A percentile compares a stretch with the other conserved stretches of the same genome.
These are phyloP conservation scores for Enoplosus armatus DNA, from an alignment of 2,797 vertebrate genomes.

Conservation along the genomic window DNA sequence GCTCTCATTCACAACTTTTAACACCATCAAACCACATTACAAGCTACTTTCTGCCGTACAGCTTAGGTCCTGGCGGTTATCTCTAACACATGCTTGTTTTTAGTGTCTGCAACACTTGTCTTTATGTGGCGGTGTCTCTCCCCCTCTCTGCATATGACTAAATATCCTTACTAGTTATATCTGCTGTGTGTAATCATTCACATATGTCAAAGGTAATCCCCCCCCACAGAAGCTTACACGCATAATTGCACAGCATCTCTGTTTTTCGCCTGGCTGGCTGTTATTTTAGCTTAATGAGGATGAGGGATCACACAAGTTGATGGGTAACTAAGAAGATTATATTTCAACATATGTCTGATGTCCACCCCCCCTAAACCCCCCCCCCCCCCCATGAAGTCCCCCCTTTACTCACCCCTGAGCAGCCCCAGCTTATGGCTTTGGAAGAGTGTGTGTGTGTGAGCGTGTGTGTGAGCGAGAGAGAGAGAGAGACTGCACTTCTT, in stretches of 20 bases:
- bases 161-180: neutral
- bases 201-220: constrained; percentile 42
- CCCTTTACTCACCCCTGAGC: constrained; percentile 36
- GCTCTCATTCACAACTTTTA: constrained; percentile 20
- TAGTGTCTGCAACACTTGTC: neutral
- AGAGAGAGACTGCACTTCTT: constrained; percentile 17
- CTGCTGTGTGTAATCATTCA: neutral
- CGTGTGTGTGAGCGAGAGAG: constrained; percentile 19
- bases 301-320: constrained; percentile 76
- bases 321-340: constrained; percentile 82
- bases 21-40: neutral
- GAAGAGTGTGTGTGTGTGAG: constrained; percentile 15
- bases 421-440: constrained; percentile 46
- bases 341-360: constrained; percentile 78
- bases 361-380: constrained; percentile 6
- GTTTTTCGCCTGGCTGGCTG: constrained; percentile 54
- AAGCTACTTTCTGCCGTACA: neutral
- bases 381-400: constrained; percentile 6
- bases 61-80: neutral
- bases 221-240: constrained; percentile 11
- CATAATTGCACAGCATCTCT: constrained; percentile 45
- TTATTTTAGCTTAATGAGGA: constrained; percentile 75
- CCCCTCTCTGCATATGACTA: neutral
- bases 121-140: neutral
- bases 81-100: neutral